Evolutionary conservation across 2,797 vertebrate species (phyloP).

Genomic region (Darevskia nairensis): DNA sequence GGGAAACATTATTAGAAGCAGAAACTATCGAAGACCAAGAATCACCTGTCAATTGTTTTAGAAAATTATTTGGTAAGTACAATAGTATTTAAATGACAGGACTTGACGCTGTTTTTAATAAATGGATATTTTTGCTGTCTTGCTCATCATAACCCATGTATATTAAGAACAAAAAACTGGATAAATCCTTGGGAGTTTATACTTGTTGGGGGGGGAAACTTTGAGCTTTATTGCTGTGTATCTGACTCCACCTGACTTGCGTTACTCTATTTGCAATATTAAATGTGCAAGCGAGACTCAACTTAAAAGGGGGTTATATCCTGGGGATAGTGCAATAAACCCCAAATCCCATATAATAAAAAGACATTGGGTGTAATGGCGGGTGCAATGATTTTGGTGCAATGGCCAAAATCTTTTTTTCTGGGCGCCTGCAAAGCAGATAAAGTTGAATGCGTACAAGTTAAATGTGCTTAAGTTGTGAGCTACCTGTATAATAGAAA

Average conservation of each 20-base stretch:
- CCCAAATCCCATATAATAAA: no score
- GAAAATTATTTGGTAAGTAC: constrained; percentile 94
- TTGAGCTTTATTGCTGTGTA: neutral
- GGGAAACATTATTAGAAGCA: constrained; percentile 92
- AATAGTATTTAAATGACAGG: neutral
- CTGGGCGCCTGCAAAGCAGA: no score
- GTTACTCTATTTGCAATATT: neutral
- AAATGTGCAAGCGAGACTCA: no score
- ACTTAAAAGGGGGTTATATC: no score
- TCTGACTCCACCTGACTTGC: neutral
- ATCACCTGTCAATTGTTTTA: constrained; percentile 96
- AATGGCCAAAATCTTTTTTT: no score
- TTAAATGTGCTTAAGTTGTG: no score
- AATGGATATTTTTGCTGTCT: no score
- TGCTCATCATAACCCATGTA: neutral
- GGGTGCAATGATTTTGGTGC: no score
- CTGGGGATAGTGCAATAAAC: no score
- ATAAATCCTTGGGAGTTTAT: neutral
- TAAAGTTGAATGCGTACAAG: no score
- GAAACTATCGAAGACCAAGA: constrained; percentile 94
- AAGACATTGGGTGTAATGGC: no score
- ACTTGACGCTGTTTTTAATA: neutral
- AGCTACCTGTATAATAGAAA: neutral
- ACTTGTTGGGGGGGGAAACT: neutral
- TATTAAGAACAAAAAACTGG: neutral